Evolutionary conservation across 2,113 vertebrate genomes (phyloP).

Genomic region (Fulmarus glacialis): DNA sequence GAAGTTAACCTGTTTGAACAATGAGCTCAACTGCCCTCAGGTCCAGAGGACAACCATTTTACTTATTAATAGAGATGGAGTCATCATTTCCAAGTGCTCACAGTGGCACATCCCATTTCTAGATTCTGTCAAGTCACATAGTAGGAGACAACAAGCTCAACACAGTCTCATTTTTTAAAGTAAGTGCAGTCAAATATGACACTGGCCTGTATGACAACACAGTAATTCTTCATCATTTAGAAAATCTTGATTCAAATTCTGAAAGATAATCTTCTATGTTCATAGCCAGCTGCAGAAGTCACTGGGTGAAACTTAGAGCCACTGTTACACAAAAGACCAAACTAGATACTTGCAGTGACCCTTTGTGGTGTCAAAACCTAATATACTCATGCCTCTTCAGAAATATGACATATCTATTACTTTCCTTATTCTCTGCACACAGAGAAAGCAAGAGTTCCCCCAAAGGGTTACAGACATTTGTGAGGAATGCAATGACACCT

Average conservation of each 20-base stretch:
- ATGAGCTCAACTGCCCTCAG: background rate
- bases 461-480: background rate
- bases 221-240: background rate
- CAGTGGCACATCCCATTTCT: background rate
- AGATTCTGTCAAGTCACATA: background rate
- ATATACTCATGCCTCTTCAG: background rate
- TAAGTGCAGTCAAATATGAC: background rate
- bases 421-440: background rate
- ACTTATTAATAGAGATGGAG: conserved; percentile 13
- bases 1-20: conserved; percentile 34
- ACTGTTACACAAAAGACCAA: background rate
- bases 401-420: background rate
- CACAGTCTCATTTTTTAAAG: background rate
- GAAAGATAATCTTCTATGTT: background rate
- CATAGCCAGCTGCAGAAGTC: background rate
- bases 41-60: background rate
- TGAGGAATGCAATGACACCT: background rate
- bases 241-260: background rate
- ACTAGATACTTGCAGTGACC: background rate
- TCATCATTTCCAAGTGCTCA: background rate
- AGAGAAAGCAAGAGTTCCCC: background rate
- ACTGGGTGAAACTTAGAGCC: background rate
- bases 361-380: background rate
- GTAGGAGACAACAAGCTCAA: background rate
- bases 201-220: background rate